A percentile compares a stretch with the other conserved stretches of the same genome.
Conservation (phyloP, 2,797 vertebrate genomes). For the Prionace glauca region DNA sequence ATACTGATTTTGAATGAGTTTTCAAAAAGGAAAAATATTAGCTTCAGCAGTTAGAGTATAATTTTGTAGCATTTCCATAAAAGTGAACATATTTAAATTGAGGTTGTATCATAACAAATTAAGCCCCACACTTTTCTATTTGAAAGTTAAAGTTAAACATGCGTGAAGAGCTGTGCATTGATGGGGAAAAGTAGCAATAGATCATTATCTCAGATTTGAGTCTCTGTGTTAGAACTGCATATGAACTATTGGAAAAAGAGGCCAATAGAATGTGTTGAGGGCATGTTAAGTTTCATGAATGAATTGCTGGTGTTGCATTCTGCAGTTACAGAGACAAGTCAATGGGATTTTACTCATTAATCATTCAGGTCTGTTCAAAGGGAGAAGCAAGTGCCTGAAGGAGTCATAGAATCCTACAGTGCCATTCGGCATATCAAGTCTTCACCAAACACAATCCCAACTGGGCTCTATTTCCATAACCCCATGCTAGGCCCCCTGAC, state of each 20-base stretch:
- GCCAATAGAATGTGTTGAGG: neutral
- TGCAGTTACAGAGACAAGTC: neutral
- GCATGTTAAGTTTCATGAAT: neutral
- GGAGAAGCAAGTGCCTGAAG: neutral
- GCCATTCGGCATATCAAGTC: too few species aligned
- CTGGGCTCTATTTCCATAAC: too few species aligned
- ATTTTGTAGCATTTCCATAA: neutral
- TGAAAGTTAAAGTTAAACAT: neutral
- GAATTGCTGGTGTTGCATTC: neutral
- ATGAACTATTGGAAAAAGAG: neutral
- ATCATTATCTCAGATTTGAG: neutral
- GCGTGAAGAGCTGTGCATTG: neutral
- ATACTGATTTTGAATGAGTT: neutral
- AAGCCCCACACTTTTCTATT: neutral
- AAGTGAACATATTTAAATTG: neutral
- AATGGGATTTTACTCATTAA: neutral
- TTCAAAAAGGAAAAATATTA: neutral
- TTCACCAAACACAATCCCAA: too few species aligned
- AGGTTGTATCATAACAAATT: neutral
- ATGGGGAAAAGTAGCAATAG: neutral
- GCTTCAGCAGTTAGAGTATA: neutral
- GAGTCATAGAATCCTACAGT: too few species aligned
- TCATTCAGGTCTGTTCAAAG: neutral
- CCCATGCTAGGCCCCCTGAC: too few species aligned
- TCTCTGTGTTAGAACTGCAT: neutral